Conservation (phyloP, 2,113 vertebrate species). For the Lophochroa leadbeateri region DNA sequence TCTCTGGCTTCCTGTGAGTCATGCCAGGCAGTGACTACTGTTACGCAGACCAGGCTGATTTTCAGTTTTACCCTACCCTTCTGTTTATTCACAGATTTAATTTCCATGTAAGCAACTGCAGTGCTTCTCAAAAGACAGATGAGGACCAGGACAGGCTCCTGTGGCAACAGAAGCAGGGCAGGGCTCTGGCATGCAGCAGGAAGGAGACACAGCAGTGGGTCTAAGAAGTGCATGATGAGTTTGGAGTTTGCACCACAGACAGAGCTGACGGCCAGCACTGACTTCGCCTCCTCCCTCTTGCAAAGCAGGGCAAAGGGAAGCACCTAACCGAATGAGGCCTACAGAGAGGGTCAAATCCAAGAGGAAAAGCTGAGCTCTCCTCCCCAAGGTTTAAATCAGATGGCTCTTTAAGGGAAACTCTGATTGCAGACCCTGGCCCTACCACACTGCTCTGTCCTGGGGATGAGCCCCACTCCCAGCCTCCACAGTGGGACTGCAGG, state of each 20-base stretch:
- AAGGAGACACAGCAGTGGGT: rapidly evolving
- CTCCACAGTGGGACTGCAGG: background rate
- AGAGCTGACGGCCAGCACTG: background rate
- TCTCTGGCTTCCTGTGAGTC: background rate
- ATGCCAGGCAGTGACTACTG: background rate
- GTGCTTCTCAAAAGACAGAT: background rate
- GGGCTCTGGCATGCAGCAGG: rapidly evolving
- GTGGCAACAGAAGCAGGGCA: background rate
- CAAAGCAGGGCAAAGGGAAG: background rate
- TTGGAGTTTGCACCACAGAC: background rate
- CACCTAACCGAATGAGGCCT: background rate
- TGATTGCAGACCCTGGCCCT: background rate
- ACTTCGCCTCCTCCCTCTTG: background rate
- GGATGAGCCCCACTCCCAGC: background rate
- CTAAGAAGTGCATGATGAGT: background rate
- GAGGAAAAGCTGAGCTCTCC: background rate
- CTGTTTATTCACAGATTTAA: background rate
- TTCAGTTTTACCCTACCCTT: background rate
- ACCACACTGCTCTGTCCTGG: background rate
- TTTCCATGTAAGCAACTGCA: background rate
- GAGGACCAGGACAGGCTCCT: background rate
- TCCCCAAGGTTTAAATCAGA: background rate
- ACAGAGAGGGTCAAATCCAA: background rate
- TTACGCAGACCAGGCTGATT: background rate
- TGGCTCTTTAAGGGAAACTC: background rate